Percentiles rank a stretch among this genome's conserved stretches.
Conservation (phyloP, 2,113 vertebrate genomes). For the Australoheros scitulus region DNA sequence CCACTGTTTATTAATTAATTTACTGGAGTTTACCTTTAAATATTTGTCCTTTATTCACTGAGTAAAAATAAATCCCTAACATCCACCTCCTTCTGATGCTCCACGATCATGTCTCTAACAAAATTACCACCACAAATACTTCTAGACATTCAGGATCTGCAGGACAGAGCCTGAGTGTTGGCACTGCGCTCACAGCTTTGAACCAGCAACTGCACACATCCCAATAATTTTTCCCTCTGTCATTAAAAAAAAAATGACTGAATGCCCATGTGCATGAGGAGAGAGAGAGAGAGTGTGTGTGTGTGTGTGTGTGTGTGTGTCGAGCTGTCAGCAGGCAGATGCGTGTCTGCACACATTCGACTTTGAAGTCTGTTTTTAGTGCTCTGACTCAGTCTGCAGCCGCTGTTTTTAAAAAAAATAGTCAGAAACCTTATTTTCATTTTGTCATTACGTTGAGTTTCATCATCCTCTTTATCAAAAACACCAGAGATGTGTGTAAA, state of each 20-base stretch:
- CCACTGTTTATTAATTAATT: no score
- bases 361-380: neutral
- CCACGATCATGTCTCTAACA: neutral
- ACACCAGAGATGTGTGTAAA: neutral
- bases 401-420: neutral
- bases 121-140: neutral
- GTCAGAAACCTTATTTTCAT: neutral
- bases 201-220: no score
- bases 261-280: neutral
- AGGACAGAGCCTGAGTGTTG: no score
- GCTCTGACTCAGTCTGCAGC: neutral
- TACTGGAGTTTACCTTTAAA: no score
- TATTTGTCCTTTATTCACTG: no score
- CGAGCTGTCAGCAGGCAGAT: neutral
- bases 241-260: no score
- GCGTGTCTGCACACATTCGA: neutral
- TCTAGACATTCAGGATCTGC: neutral
- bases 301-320: neutral
- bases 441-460: conserved; percentile 21
- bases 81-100: neutral
- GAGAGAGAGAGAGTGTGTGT: neutral
- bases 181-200: no score
- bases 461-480: conserved; percentile 23
- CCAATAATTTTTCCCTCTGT: no score
- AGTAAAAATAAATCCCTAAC: no score